These are phyloP conservation scores for Drosophila kurseongensis DNA, from an alignment of 1,140 invertebrate species.

Conservation along the genomic window DNA sequence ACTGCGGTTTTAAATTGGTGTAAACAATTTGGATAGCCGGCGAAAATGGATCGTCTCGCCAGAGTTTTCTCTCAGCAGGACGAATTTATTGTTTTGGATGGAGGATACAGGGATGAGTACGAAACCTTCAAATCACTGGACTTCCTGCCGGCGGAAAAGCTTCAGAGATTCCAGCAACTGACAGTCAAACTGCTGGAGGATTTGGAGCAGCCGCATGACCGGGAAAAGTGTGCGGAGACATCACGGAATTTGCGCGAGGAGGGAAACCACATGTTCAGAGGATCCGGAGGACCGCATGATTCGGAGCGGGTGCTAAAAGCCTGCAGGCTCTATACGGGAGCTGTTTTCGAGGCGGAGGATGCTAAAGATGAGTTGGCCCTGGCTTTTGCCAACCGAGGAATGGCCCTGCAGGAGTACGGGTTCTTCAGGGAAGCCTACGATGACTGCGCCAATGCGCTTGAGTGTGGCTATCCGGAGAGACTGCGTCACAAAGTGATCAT, in stretches of 20 bases:
- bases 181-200: conserved; percentile 22
- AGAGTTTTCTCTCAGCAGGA: conserved; percentile 34
- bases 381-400: conserved; percentile 69
- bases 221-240: not conserved
- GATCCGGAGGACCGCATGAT: not conserved
- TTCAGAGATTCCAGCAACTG: conserved; percentile 10
- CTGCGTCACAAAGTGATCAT: conserved; percentile 65
- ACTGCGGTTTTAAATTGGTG: not conserved
- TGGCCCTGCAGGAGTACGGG: conserved; percentile 69
- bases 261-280: conserved; percentile 54
- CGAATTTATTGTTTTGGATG: conserved; percentile 24
- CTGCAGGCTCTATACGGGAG: conserved; percentile 57
- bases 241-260: conserved; percentile 41
- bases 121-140: conserved; percentile 45
- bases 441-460: conserved; percentile 67
- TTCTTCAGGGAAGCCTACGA: conserved; percentile 75
- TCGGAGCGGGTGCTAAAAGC: conserved; percentile 46
- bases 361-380: conserved; percentile 42
- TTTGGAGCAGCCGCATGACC: conserved; percentile 18
- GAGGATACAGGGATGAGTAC: conserved; percentile 47
- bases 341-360: conserved; percentile 57
- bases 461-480: conserved; percentile 61
- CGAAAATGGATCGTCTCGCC: conserved; percentile 32
- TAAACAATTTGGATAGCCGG: conserved; percentile 8
- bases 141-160: conserved; percentile 12